Conservation (phyloP, 1,140 invertebrate species). For the Scaptodrosophila lebanonensis region DNA sequence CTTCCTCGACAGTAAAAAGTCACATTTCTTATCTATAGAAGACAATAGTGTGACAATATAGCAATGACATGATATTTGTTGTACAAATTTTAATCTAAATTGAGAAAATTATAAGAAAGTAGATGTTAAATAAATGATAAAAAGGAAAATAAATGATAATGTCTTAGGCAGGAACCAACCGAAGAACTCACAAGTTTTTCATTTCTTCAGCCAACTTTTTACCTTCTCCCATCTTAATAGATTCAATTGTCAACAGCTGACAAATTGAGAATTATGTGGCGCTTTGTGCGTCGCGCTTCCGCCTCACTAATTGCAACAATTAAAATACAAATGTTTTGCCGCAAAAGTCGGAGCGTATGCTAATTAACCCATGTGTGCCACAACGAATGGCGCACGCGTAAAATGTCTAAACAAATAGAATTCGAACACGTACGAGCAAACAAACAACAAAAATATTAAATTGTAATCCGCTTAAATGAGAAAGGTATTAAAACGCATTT, state of each 20-base stretch:
- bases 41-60: too few species aligned
- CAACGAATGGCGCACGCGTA: conserved; percentile 14
- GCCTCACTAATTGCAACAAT: conserved; percentile 55
- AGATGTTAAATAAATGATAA: too few species aligned
- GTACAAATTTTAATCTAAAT: too few species aligned
- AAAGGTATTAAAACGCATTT: conserved; percentile 76
- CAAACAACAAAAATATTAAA: conserved; percentile 75
- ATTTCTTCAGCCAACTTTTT: too few species aligned
- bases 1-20: too few species aligned
- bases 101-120: too few species aligned
- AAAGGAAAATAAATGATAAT: too few species aligned
- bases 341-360: conserved; percentile 56
- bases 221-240: too few species aligned
- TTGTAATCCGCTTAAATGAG: conserved; percentile 77
- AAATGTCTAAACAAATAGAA: conserved; percentile 31
- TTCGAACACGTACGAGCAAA: conserved; percentile 38
- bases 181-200: too few species aligned
- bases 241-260: conserved; percentile 25
- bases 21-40: too few species aligned
- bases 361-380: conserved; percentile 58
- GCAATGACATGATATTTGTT: too few species aligned
- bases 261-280: conserved; percentile 34
- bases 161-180: too few species aligned
- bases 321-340: conserved; percentile 63
- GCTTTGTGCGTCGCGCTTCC: conserved; percentile 24